Conservation (phyloP, 2,113 vertebrate species). For the Rhynchomys soricoides region DNA sequence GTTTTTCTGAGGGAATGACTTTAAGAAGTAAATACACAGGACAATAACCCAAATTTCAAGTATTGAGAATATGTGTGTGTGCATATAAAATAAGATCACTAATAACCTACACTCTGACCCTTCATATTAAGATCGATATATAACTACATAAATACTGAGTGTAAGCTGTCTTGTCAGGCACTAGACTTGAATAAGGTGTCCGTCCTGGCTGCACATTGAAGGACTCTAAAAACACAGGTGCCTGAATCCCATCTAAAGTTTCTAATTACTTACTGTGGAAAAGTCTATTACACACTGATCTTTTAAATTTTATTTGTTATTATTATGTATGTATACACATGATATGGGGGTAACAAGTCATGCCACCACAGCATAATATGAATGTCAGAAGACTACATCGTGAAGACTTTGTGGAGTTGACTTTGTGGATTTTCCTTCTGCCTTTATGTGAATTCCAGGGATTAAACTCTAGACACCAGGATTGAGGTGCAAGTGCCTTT, state of each 20-base stretch:
- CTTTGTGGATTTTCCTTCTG: not conserved
- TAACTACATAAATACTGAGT: not conserved
- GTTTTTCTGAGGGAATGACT: not conserved
- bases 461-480: not conserved
- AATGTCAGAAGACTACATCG: not conserved
- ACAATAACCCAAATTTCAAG: not conserved
- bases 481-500: no score
- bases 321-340: not conserved
- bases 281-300: not conserved
- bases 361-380: not conserved
- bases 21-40: not conserved
- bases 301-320: not conserved
- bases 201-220: not conserved
- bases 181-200: not conserved
- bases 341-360: no score
- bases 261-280: not conserved
- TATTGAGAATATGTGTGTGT: not conserved
- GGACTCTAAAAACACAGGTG: not conserved
- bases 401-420: not conserved
- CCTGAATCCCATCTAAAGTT: not conserved
- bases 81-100: not conserved
- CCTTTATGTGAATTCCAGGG: not conserved
- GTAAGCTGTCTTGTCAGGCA: not conserved
- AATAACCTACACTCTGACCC: not conserved
- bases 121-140: not conserved